Base-by-base conservation (phyloP, 1,140 invertebrate genomes). In the Hermetia illucens region DNA sequence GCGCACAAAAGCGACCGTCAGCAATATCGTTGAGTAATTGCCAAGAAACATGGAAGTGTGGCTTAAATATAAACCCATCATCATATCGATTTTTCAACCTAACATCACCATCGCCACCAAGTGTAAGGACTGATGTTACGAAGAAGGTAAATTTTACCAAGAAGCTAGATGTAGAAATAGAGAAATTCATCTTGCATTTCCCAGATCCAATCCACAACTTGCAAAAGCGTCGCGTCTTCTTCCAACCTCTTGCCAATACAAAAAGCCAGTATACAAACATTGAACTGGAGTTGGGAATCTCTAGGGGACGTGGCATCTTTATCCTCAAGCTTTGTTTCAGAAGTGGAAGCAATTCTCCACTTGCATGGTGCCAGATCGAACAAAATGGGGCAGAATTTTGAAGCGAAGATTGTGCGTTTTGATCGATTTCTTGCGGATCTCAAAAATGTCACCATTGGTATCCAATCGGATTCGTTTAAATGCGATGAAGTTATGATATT, bases 401-500 rank as follows among this genome's bases (percentile, higher is more conserved):
- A 34, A 17, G 43, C 53, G 15, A 45, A 37, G 35, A 43, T 57
- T 50, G 41, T 65, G 39, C 43, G 50, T 8, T 18, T 13, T 4
- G 24, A 49, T 40, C 40, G 53, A 27, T 65, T 68, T 39, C 39
- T 64, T 29, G 43, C 47, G n/a, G 55, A 65, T 44, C 32, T 61
- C 0, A 65, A 64, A 43, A 47, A 60, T 10, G 29, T 45, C 17
- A 40, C 36, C 15, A 52, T 65, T 19, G 69, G 69, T 6, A 50
- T 71, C 38, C 64, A 70, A 39, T 69, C 68, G 0, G 52, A 60
- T 15, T 61, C 55, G 15, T 69, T 70, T 44, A 3, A 29, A 0
- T 34, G 32, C 19, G 33, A 43, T 9, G 19, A 42, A 2, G 19
- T 37, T 15, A 39, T 43, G 5, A 6, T 33, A 1, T 49, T 49